A percentile compares a stretch with the other conserved stretches of the same genome.
Evolutionary conservation across 2,888 invertebrate species (phyloP).

Genomic region (Glaucopsyche alexis): DNA sequence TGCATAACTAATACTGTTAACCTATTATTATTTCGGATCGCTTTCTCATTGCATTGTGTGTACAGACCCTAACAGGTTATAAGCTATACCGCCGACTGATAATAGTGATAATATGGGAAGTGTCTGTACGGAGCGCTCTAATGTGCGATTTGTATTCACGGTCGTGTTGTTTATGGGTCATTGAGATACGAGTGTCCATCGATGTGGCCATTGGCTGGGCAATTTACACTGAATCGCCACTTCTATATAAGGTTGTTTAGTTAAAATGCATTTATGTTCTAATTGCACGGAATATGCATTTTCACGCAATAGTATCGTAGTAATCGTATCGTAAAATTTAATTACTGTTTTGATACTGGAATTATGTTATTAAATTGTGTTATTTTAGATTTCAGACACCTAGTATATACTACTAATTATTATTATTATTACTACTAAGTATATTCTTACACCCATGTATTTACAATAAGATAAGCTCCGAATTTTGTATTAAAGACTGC

Average conservation of each 20-base stretch:
- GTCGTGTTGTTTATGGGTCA: conserved; percentile 74
- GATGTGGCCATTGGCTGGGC: conserved; percentile 59
- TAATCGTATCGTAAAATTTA: conserved; percentile 29
- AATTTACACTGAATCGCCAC: conserved; percentile 69
- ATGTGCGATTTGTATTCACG: conserved; percentile 77
- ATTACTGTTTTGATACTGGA: conserved; percentile 26
- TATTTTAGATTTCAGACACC: not conserved
- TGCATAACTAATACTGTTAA: too few relatives aligned
- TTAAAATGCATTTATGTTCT: conserved; percentile 50
- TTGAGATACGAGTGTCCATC: conserved; percentile 63
- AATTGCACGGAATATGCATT: conserved; percentile 48
- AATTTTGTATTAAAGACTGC: too few relatives aligned
- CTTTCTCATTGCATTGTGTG: not conserved
- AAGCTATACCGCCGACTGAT: conserved; percentile 55
- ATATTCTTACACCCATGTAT: too few relatives aligned
- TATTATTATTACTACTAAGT: too few relatives aligned
- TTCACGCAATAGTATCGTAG: conserved; percentile 28
- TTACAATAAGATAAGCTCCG: too few relatives aligned
- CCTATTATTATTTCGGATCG: too few relatives aligned
- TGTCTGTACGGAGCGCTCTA: conserved; percentile 60
- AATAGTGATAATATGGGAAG: conserved; percentile 52
- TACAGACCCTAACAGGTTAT: not conserved
- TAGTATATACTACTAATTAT: too few relatives aligned
- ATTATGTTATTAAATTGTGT: conserved; percentile 16
- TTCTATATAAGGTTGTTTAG: conserved; percentile 51